These are phyloP conservation scores for Mellilla xanthometata DNA, from an alignment of 2,888 invertebrate genomes.

Conservation along the genomic window DNA sequence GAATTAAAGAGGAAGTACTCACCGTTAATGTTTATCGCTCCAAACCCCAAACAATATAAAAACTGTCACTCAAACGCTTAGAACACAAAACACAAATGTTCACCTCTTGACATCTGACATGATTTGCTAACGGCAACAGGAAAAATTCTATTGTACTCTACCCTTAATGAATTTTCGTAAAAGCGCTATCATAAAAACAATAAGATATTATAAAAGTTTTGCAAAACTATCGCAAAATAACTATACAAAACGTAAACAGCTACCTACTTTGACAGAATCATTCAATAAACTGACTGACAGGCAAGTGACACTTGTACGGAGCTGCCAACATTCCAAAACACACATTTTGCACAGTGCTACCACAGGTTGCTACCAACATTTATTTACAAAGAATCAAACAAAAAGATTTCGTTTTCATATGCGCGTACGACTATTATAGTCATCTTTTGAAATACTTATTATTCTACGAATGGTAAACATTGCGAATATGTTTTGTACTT, in stretches of 20 bases:
- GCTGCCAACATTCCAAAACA: constrained; percentile 71
- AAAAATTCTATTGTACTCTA: constrained; percentile 61
- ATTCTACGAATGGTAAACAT: too few species aligned
- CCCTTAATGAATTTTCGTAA: constrained; percentile 59
- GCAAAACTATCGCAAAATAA: constrained; percentile 79
- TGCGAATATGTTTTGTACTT: too few species aligned
- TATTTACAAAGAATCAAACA: too few species aligned
- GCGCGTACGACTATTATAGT: too few species aligned
- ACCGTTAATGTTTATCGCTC: constrained; percentile 75
- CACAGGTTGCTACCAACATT: too few species aligned
- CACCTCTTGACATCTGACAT: constrained; percentile 82
- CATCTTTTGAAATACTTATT: too few species aligned
- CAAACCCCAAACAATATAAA: constrained; percentile 78
- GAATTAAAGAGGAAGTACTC: constrained; percentile 60
- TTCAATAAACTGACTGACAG: constrained; percentile 56
- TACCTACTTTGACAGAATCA: constrained; percentile 78
- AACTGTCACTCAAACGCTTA: constrained; percentile 75
- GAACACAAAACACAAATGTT: constrained; percentile 74
- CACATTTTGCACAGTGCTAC: constrained; percentile 43
- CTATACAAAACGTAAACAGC: constrained; percentile 81
- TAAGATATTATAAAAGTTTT: constrained; percentile 73
- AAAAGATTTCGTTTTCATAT: too few species aligned
- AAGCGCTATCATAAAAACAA: constrained; percentile 72
- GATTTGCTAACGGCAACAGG: constrained; percentile 50
- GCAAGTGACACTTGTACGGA: constrained; percentile 49